Evolutionary conservation across 2,888 invertebrate genomes (phyloP).

Genomic region (Tuberolachnus salignus): DNA sequence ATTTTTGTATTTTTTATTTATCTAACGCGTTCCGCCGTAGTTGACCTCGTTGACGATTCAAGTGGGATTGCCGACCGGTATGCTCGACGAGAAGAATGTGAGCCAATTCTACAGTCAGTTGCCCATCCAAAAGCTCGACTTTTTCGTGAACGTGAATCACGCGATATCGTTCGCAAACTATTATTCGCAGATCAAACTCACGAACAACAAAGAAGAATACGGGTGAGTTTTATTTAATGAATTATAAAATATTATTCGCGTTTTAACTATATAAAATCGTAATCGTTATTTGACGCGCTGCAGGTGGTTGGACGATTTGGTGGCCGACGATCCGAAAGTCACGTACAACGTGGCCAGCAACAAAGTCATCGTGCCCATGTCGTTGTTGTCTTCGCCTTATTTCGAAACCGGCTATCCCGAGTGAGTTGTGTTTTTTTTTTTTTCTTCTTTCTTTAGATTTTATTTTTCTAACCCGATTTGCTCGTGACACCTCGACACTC

Average conservation of each 20-base stretch:
- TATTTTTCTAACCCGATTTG: no score
- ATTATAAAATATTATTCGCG: no score
- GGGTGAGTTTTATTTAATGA: constrained; percentile 60
- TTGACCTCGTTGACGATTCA: constrained; percentile 64
- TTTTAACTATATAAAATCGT: no score
- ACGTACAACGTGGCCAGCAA: constrained; percentile 64
- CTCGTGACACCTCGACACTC: no score
- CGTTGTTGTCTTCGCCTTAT: constrained; percentile 63
- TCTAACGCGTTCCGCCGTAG: constrained; percentile 60
- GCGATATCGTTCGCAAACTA: constrained; percentile 64
- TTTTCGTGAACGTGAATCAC: constrained; percentile 66
- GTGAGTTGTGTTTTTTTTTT: constrained; percentile 61
- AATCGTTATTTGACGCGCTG: background rate
- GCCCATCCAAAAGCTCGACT: constrained; percentile 65
- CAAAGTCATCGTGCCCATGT: constrained; percentile 65
- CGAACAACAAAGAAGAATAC: constrained; percentile 62
- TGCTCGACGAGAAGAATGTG: constrained; percentile 62
- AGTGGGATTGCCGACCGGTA: constrained; percentile 64
- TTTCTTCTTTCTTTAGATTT: no score
- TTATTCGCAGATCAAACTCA: constrained; percentile 63
- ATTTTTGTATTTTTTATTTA: background rate
- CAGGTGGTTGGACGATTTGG: constrained; percentile 62
- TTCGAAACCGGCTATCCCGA: constrained; percentile 64
- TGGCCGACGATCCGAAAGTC: constrained; percentile 61
- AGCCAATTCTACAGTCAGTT: constrained; percentile 64